phyloP scores from a whole-genome alignment of 2,113 vertebrate species.

The Connochaetes taurinus region DNA sequence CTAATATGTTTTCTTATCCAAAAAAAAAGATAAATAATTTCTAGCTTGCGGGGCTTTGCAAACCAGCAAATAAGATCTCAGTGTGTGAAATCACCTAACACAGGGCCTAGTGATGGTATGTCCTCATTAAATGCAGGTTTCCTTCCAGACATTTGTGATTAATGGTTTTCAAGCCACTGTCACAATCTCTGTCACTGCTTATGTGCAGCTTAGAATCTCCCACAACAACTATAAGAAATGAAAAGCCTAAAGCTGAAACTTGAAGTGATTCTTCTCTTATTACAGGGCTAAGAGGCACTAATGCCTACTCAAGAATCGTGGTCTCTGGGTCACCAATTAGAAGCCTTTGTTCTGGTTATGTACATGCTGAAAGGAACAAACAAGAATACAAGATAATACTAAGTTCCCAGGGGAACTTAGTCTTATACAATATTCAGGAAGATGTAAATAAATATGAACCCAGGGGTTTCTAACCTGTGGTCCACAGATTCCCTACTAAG shows the following conservation, averaged over 20 bases:
- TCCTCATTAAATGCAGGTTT: not conserved
- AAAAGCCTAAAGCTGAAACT: not conserved
- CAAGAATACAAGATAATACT: not conserved
- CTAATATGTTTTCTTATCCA: not conserved
- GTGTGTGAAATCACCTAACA: not conserved
- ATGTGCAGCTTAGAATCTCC: not conserved
- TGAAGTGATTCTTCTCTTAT: not conserved
- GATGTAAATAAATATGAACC: not conserved
- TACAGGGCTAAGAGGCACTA: not conserved
- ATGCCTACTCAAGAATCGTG: not conserved
- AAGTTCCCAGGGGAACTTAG: not conserved
- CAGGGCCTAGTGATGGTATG: not conserved
- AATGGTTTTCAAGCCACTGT: not conserved
- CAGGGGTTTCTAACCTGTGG: not conserved
- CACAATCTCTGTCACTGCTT: not conserved
- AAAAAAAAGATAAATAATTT: not conserved
- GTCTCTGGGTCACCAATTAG: not conserved
- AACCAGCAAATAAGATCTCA: not conserved
- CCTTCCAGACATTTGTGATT: not conserved
- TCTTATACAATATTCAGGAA: not conserved
- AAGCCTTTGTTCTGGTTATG: not conserved
- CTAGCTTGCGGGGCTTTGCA: not conserved
- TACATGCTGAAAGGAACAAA: not conserved
- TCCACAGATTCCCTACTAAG: not conserved
- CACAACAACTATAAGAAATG: not conserved